phyloP scores from a whole-genome alignment of 2,113 vertebrate genomes.

The Ochotona princeps region DNA sequence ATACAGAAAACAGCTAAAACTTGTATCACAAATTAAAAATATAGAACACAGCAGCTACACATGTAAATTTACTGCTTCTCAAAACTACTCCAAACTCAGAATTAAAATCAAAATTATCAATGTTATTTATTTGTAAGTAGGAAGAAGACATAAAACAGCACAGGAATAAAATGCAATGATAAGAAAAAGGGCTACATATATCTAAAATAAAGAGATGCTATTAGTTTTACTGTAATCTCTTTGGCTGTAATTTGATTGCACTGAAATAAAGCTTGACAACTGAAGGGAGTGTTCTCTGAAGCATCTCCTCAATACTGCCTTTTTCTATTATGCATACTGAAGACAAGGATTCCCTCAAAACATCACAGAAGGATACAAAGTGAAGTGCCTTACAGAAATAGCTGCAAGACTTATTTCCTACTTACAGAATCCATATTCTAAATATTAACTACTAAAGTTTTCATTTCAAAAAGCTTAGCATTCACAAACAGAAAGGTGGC shows the following conservation, averaged over 20 bases:
- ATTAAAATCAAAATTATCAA: constrained; percentile 49
- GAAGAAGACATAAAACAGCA: constrained; percentile 49
- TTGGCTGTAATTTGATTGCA: constrained; percentile 10
- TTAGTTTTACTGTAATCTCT: constrained; percentile 50
- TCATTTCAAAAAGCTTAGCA: constrained; percentile 73
- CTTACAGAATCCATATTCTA: constrained; percentile 72
- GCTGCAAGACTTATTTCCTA: constrained; percentile 76
- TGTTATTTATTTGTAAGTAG: constrained; percentile 50
- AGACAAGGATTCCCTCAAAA: constrained; percentile 69
- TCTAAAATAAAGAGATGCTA: constrained; percentile 30
- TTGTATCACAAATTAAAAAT: constrained; percentile 56
- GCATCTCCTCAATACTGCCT: constrained; percentile 35
- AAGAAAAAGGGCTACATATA: constrained; percentile 17
- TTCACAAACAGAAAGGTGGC: constrained; percentile 59
- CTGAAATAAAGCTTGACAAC: constrained; percentile 44
- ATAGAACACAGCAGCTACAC: not conserved
- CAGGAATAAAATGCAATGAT: constrained; percentile 12
- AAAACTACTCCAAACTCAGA: constrained; percentile 48
- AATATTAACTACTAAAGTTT: constrained; percentile 80
- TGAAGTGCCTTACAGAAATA: constrained; percentile 68
- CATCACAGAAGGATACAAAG: constrained; percentile 44
- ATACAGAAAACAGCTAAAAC: constrained; percentile 50
- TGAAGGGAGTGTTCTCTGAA: constrained; percentile 13
- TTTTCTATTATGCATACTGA: constrained; percentile 20
- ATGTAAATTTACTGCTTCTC: too few relatives aligned